These are phyloP conservation scores for Asbolus verrucosus DNA, from an alignment of 1,140 invertebrate genomes.

Conservation along the genomic window DNA sequence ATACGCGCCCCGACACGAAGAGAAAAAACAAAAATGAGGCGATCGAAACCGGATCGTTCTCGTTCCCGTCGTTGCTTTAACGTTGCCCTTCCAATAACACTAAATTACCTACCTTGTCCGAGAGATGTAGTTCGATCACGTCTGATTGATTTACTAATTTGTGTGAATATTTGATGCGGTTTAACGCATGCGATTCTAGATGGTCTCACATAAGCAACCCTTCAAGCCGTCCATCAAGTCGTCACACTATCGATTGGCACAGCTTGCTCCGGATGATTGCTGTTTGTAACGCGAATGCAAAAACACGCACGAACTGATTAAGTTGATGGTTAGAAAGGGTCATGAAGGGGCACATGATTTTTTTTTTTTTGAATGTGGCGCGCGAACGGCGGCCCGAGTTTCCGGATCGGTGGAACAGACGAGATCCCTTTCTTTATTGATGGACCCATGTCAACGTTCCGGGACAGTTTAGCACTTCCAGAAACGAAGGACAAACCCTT, in stretches of 20 bases:
- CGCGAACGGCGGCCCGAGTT: too few species aligned
- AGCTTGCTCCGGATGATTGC: conserved; percentile 1
- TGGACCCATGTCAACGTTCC: conserved; percentile 27
- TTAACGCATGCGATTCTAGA: background rate
- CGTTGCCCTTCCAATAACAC: too few species aligned
- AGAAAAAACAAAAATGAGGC: background rate
- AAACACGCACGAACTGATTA: conserved; percentile 6
- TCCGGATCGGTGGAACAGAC: background rate
- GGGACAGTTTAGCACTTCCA: conserved; percentile 25
- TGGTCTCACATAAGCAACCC: background rate
- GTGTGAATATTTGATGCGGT: background rate
- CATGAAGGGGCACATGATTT: too few species aligned
- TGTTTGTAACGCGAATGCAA: conserved; percentile 10
- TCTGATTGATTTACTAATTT: conserved; percentile 1
- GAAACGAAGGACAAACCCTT: conserved; percentile 7
- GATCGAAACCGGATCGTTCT: too few species aligned
- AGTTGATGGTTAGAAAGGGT: too few species aligned
- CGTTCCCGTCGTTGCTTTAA: too few species aligned
- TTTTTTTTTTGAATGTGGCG: too few species aligned
- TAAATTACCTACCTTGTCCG: too few species aligned
- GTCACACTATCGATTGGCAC: conserved; percentile 26
- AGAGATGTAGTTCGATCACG: background rate
- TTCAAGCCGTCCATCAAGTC: conserved; percentile 11
- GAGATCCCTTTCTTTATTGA: conserved; percentile 34
- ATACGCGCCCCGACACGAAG: background rate